Base-by-base conservation (phyloP, 2,113 vertebrate genomes). In the Hyaena hyaena region DNA sequence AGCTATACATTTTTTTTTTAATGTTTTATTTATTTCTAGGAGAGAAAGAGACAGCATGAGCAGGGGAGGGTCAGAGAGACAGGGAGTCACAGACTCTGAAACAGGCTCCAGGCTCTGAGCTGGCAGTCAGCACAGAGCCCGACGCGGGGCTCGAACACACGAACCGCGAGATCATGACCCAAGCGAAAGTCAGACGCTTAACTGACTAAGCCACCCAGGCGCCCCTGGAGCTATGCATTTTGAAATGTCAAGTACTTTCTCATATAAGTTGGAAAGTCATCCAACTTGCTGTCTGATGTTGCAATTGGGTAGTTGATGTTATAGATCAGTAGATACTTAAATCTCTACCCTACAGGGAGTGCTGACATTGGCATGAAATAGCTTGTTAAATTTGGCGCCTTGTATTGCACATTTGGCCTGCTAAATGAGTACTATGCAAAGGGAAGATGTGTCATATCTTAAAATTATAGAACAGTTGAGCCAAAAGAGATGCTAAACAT, bases 241-340 rank as follows among this genome's bases (percentile, higher is more conserved):
- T 87, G 92, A 97, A 97, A 80, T 90, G 63, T 89, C 85, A 80
- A 50, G 33, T 71, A 71, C 58, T 91, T 95, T 94, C 77, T 95
- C 82, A 66, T 33, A 35, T 43, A 91, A 80, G 71, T 9, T 96
- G 85, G 86, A 68, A 95, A 82, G 82, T 77, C 63, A 65, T 83
- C 65, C 88, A 87, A 39, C 68, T 83, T 68, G 48, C 45, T 89
- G 24, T 79, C 43, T 90, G 79, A 90, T 97, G 95, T 96, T 84
- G 96, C 69, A 97, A 69, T 95, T 69, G 43, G 26, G 73, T 90
- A 58, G 74, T 4, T 94, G 85, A 86, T 94, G 69, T 89, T 94
- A 97, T 66, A 96, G 83, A 96, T 96, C 74, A 79, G 65, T 55
- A 97, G 95, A 96, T 95, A 96, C 17, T 86, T 74, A 92, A 76